A percentile compares a stretch with the other conserved stretches of the same genome.
Evolutionary conservation across 2,888 invertebrate genomes (phyloP).

Genomic region (Thymelicus sylvestris): DNA sequence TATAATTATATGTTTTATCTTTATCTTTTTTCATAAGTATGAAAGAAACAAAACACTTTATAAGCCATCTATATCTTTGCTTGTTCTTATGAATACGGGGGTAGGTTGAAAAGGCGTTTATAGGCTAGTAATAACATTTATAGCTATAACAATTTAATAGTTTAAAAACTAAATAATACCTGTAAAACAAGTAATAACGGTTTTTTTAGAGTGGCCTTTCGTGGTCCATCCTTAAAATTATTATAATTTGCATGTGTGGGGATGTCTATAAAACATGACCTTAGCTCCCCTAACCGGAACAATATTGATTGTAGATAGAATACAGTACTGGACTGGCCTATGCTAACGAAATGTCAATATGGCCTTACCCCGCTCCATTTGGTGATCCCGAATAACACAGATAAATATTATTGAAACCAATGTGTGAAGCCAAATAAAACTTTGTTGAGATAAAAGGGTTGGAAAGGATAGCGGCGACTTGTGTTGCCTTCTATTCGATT

Average conservation of each 20-base stretch:
- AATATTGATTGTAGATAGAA: not conserved
- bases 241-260: not conserved
- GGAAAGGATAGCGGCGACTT: not conserved
- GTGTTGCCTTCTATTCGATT: not conserved
- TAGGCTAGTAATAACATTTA: no score
- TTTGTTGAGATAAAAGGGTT: not conserved
- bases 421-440: not conserved
- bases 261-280: not conserved
- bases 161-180: no score
- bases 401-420: conserved; percentile 7
- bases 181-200: no score
- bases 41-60: no score
- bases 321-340: not conserved
- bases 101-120: no score
- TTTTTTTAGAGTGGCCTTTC: no score
- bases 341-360: conserved; percentile 10
- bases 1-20: no score
- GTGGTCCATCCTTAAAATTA: no score
- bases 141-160: no score
- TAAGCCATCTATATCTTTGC: no score
- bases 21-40: no score
- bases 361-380: not conserved
- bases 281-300: not conserved
- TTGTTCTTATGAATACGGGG: no score
- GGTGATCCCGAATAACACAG: not conserved